A percentile compares a stretch with the other conserved stretches of the same genome.
These are phyloP conservation scores for Taxidea taxus DNA, from an alignment of 2,113 vertebrate species.

Conservation along the genomic window DNA sequence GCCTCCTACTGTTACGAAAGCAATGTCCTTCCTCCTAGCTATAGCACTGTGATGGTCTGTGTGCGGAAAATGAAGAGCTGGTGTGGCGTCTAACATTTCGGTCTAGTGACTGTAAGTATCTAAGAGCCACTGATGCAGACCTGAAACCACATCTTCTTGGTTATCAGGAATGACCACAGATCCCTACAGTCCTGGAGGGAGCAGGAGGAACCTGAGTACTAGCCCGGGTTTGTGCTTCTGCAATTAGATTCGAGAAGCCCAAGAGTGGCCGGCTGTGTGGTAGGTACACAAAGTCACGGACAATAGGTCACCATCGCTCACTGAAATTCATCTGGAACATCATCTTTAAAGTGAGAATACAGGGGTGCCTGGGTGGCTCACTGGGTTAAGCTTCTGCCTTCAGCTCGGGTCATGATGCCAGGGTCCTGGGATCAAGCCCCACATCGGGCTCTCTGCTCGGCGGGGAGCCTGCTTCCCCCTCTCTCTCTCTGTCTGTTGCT, in stretches of 20 bases:
- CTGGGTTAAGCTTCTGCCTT: too few relatives aligned
- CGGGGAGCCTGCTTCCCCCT: too few relatives aligned
- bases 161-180: neutral
- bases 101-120: neutral
- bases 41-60: neutral
- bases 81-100: neutral
- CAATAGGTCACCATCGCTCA: neutral
- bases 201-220: neutral
- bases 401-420: too few relatives aligned
- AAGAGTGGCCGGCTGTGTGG: neutral
- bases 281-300: neutral
- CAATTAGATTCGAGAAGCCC: neutral
- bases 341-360: neutral
- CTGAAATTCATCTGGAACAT: neutral
- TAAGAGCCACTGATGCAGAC: neutral
- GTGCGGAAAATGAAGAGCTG: neutral
- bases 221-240: neutral
- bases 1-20: neutral
- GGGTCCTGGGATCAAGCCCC: too few relatives aligned
- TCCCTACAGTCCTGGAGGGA: neutral
- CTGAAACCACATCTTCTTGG: neutral
- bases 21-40: neutral
- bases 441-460: too few relatives aligned
- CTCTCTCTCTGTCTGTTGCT: too few relatives aligned
- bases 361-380: too few relatives aligned